Base-by-base conservation (phyloP, 2,113 vertebrate species). In the Pelusios castaneus region DNA sequence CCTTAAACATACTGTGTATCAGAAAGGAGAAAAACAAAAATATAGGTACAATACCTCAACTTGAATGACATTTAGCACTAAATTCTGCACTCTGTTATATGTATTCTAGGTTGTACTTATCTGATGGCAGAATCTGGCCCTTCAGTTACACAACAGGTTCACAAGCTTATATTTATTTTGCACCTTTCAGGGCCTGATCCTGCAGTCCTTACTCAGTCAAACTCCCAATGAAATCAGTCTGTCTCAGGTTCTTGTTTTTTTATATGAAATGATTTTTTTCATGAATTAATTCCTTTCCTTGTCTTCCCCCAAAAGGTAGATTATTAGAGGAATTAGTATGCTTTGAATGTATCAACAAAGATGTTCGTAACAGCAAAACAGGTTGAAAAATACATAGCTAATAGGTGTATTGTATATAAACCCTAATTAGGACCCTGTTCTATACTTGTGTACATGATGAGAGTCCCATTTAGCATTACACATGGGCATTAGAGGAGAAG, bases 151-250 rank as follows among this genome's bases (percentile, higher is more conserved):
- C 29, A 43, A 76, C 25, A 67, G 49, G 31, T 90, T 87, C 4
- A 1, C 14, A 9, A 90, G 51, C 84, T 77, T 85, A 31, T 17
- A 45, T 84, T 87, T 73, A 87, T 77, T 84, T 93, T 88, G 85
- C 90, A 95, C 93, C 73, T 97, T 97, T 97, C 92, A 96, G 95
- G 73, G 94, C 56, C 96, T 96, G 95, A 95, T 96, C 95, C 97
- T 92, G 97, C 96, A 97, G 97, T 47, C 94, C 96, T 82, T 96
- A 97, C 95, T 97, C 94, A 95, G 96, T 87, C 92, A 92, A 94
- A 63, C 24, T 82, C 76, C 80, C 87, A 73, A 10, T 0, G 0
- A 47, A 27, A 14, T 52, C 89, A 63, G 51, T 54, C 76, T 43
- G 85, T 43, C 9, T 89, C 22, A 54, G 31, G 56, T 87, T 45